A percentile compares a stretch with the other conserved stretches of the same genome.
Conservation (phyloP, 2,888 invertebrate species). For the Gasteruption jaculator region DNA sequence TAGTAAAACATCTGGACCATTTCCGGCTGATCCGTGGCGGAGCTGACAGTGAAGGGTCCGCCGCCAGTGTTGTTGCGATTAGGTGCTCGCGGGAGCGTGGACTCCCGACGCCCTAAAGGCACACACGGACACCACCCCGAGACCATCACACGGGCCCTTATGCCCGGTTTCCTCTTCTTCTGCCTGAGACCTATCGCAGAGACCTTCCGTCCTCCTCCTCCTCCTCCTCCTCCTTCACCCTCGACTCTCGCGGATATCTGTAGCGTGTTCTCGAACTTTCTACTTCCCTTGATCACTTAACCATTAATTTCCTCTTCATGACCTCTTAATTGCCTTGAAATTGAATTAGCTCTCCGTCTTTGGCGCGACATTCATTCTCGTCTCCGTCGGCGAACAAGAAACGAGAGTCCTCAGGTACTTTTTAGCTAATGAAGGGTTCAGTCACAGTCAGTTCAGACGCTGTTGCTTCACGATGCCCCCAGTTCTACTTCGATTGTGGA, state of each 20-base stretch:
- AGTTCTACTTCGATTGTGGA: no score
- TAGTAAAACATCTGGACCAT: conserved; percentile 68
- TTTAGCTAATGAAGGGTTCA: no score
- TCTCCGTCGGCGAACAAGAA: no score
- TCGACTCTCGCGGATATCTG: conserved; percentile 19
- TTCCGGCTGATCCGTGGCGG: conserved; percentile 45
- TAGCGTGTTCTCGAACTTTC: no score
- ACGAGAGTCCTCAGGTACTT: no score
- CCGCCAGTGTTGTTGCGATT: conserved; percentile 30
- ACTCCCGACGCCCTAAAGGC: conserved; percentile 53
- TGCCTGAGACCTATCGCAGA: conserved; percentile 24
- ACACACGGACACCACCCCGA: conserved; percentile 53
- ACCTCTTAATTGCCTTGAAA: no score
- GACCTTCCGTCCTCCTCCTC: conserved; percentile 27
- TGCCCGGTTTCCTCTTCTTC: conserved; percentile 35
- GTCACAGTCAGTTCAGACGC: no score
- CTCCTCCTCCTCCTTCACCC: conserved; percentile 12
- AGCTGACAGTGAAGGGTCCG: conserved; percentile 47
- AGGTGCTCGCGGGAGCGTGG: conserved; percentile 46
- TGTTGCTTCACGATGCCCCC: no score
- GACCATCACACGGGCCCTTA: conserved; percentile 42
- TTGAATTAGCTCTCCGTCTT: no score
- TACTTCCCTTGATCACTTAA: no score
- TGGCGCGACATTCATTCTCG: no score
- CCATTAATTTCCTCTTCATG: no score